phyloP scores from a whole-genome alignment of 64 coral and sea anemone genomes.

The Stichodactyla helianthus region DNA sequence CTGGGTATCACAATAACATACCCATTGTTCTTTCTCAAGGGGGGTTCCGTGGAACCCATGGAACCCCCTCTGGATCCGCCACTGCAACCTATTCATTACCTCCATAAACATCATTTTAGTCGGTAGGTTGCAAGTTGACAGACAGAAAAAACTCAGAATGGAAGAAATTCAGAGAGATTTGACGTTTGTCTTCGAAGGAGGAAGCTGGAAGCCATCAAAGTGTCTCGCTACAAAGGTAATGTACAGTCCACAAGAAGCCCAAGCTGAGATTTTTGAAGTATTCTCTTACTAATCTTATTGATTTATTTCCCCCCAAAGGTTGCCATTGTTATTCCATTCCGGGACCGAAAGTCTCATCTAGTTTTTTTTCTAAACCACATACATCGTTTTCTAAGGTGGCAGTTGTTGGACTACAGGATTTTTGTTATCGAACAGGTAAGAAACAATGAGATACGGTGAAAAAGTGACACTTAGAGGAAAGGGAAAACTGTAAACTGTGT shows the following conservation, averaged over 20 bases:
- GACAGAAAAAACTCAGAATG: constrained; percentile 20
- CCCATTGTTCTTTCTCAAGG: too few relatives aligned
- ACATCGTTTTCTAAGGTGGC: constrained; percentile 66
- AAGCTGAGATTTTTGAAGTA: not conserved
- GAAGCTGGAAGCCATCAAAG: constrained; percentile 55
- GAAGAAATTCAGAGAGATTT: constrained; percentile 19
- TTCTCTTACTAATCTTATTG: not conserved
- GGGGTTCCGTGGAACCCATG: too few relatives aligned
- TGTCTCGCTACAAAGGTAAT: constrained; percentile 39
- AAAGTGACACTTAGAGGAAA: too few relatives aligned
- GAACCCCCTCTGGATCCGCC: too few relatives aligned
- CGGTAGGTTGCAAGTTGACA: constrained; percentile 40
- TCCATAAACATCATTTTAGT: constrained; percentile 1
- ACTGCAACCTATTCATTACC: too few relatives aligned
- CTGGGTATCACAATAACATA: too few relatives aligned
- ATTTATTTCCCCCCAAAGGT: constrained; percentile 20
- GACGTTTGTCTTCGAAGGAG: constrained; percentile 49
- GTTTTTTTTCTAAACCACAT: constrained; percentile 73
- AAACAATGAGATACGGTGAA: not conserved
- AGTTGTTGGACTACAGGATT: constrained; percentile 87
- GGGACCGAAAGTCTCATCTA: constrained; percentile 66
- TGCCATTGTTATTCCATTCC: constrained; percentile 75
- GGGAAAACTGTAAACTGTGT: too few relatives aligned
- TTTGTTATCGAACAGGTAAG: constrained; percentile 91
- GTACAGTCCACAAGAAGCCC: not conserved